Conservation (phyloP, 2,113 vertebrate species). For the Hucho hucho region DNA sequence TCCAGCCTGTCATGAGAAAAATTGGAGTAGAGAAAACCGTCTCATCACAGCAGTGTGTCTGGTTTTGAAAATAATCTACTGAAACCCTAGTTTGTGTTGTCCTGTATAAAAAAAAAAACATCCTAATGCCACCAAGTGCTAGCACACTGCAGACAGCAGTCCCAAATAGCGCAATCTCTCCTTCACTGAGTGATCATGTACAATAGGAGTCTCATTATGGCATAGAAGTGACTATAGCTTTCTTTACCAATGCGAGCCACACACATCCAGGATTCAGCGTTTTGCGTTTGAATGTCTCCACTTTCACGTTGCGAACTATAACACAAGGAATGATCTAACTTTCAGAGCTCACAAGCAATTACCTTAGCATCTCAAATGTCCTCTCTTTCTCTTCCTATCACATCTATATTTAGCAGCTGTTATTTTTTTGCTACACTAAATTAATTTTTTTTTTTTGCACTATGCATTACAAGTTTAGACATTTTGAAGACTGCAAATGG, state of each 20-base stretch:
- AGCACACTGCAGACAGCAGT: not conserved
- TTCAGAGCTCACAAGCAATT: slow-evolving; percentile 1
- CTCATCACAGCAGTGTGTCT: too few relatives aligned
- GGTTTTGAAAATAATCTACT: too few relatives aligned
- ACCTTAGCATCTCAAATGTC: slow-evolving; percentile 28
- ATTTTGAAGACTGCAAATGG: slow-evolving; percentile 8
- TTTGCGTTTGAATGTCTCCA: slow-evolving; percentile 26
- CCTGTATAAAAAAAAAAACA: not conserved
- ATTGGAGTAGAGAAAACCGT: too few relatives aligned
- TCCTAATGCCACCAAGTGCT: not conserved
- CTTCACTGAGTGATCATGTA: slow-evolving; percentile 3
- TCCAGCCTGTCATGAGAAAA: not conserved
- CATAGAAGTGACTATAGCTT: not conserved
- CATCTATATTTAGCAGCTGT: slow-evolving; percentile 7
- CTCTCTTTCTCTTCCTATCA: slow-evolving; percentile 1
- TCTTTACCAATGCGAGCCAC: slow-evolving; percentile 22
- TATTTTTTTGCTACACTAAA: slow-evolving; percentile 12
- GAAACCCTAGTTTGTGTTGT: too few relatives aligned
- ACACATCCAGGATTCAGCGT: slow-evolving; percentile 3
- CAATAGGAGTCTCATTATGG: too few relatives aligned
- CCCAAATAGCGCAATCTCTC: not conserved
- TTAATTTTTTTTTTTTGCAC: slow-evolving; percentile 16
- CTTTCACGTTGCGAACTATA: slow-evolving; percentile 18
- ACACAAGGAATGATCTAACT: not conserved
- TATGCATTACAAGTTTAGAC: slow-evolving; percentile 2